A percentile compares a stretch with the other conserved stretches of the same genome.
Evolutionary conservation across 2,888 invertebrate species (phyloP).

Genomic region (Mylabris sibirica): DNA sequence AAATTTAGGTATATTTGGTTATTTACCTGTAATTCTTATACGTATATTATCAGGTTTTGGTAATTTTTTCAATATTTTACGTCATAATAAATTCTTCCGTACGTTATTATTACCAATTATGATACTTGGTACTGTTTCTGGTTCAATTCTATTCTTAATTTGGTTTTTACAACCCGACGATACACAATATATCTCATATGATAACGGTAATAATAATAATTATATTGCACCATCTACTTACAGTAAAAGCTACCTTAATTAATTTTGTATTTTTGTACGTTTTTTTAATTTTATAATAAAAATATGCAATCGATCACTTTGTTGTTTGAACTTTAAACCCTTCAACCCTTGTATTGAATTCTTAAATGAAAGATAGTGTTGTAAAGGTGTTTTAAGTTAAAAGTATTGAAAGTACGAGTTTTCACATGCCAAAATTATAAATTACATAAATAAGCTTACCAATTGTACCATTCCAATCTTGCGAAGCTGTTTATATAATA

Average conservation of each 20-base stretch:
- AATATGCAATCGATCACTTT: not conserved
- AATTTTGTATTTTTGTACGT: not conserved
- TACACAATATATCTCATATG: conserved; percentile 21
- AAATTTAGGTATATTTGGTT: conserved; percentile 53
- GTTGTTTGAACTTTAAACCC: not conserved
- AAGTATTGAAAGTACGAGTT: too few relatives aligned
- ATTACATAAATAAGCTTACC: not conserved
- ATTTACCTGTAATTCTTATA: conserved; percentile 53
- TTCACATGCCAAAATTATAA: not conserved
- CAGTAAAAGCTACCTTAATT: conserved; percentile 22
- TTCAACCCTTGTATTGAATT: not conserved
- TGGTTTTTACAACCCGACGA: conserved; percentile 55
- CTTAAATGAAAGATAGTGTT: too few relatives aligned
- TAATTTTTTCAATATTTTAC: conserved; percentile 50
- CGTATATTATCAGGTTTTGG: conserved; percentile 51
- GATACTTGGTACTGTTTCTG: conserved; percentile 49
- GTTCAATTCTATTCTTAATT: conserved; percentile 54
- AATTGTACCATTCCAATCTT: not conserved
- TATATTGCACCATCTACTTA: conserved; percentile 15
- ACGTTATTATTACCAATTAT: conserved; percentile 55
- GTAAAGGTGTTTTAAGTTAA: too few relatives aligned
- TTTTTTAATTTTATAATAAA: conserved; percentile 11
- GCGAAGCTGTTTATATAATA: not conserved
- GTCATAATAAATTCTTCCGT: conserved; percentile 54
- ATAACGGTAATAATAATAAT: conserved; percentile 16